These are phyloP conservation scores for Lottia gigantea DNA, from an alignment of 2,888 invertebrate species.

Conservation along the genomic window DNA sequence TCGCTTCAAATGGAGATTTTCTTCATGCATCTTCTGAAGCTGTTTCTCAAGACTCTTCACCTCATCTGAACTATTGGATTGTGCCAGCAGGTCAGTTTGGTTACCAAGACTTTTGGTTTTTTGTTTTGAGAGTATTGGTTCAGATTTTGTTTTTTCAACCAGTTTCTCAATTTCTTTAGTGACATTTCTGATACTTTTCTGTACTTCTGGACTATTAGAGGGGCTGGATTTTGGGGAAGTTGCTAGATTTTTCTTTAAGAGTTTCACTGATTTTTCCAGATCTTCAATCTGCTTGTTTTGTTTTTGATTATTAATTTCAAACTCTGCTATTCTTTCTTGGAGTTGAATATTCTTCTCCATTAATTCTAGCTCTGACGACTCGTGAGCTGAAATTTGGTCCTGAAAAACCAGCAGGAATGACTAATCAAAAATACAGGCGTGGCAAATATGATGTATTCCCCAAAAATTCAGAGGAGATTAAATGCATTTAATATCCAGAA, in stretches of 20 bases:
- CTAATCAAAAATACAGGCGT: not conserved
- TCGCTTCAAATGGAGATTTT: conserved; percentile 42
- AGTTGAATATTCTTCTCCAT: conserved; percentile 30
- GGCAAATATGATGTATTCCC: not conserved
- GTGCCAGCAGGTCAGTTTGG: conserved; percentile 9
- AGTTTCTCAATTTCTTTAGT: conserved; percentile 27
- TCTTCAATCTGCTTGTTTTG: conserved; percentile 31
- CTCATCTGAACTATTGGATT: conserved; percentile 15
- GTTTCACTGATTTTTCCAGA: conserved; percentile 24
- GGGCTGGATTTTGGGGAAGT: not conserved
- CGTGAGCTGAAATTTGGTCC: conserved; percentile 18
- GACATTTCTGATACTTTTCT: conserved; percentile 19
- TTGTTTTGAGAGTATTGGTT: conserved; percentile 1
- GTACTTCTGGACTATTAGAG: not conserved
- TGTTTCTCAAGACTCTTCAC: conserved; percentile 24
- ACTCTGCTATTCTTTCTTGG: conserved; percentile 29
- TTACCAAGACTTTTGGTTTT: conserved; percentile 15
- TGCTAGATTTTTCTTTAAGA: conserved; percentile 20
- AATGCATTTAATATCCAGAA: conserved; percentile 1
- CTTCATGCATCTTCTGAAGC: conserved; percentile 36
- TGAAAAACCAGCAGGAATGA: conserved; percentile 18
- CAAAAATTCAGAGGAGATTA: not conserved
- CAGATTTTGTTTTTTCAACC: conserved; percentile 13
- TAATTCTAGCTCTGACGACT: conserved; percentile 29
- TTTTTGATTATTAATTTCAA: conserved; percentile 26